phyloP scores from a whole-genome alignment of 2,113 vertebrate species.

The Eptesicus fuscus region DNA sequence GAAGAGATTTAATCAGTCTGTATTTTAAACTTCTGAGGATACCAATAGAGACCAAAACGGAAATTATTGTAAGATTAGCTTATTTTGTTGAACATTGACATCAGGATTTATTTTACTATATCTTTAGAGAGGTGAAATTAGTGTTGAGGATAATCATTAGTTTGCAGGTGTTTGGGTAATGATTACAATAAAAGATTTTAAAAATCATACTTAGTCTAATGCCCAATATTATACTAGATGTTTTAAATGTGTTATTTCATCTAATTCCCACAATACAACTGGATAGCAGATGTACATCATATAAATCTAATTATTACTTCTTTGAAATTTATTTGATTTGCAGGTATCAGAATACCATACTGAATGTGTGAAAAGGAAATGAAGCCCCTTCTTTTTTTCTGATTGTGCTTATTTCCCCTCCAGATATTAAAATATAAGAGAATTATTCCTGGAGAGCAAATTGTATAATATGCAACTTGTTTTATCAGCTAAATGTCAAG shows the following conservation, averaged over 20 bases:
- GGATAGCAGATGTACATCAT: neutral
- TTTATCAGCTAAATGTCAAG: neutral
- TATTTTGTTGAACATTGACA: neutral
- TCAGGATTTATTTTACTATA: neutral
- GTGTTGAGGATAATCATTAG: neutral
- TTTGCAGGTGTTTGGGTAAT: neutral
- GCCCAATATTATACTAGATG: neutral
- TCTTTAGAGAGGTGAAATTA: neutral
- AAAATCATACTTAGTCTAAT: neutral
- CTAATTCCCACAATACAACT: neutral
- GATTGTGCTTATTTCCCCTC: neutral
- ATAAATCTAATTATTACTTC: neutral
- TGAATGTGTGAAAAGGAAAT: constrained; percentile 19
- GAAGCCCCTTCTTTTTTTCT: neutral
- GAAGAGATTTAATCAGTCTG: neutral
- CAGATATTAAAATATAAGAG: neutral
- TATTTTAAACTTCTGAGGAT: neutral
- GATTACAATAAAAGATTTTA: neutral
- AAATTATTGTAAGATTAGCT: neutral
- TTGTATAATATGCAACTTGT: neutral
- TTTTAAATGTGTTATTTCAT: neutral
- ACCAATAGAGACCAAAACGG: neutral
- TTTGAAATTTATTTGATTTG: constrained; percentile 34
- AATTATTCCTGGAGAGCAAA: neutral
- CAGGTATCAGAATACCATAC: neutral